A percentile compares a stretch with the other conserved stretches of the same genome.
phyloP scores from a whole-genome alignment of 2,888 invertebrate species.

The Acanthosoma haemorrhoidale region DNA sequence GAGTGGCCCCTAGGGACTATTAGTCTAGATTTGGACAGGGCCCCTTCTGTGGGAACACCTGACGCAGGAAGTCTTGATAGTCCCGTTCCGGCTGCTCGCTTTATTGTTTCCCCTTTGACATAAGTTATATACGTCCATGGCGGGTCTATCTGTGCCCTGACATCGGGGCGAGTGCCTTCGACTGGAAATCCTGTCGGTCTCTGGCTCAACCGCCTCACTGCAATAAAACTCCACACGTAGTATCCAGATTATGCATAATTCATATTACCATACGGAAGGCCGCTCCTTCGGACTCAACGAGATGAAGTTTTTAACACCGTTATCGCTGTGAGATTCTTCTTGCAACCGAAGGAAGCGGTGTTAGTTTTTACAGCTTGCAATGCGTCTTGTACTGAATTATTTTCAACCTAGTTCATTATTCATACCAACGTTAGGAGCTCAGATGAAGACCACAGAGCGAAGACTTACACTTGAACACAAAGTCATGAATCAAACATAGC shows the following conservation, averaged over 20 bases:
- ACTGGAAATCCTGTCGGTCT: conserved; percentile 15
- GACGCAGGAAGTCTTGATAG: conserved; percentile 25
- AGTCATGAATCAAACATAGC: too few relatives aligned
- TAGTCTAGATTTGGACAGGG: conserved; percentile 9
- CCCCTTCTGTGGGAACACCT: conserved; percentile 21
- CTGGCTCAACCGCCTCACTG: not conserved
- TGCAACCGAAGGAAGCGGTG: too few relatives aligned
- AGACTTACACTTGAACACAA: too few relatives aligned
- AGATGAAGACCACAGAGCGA: too few relatives aligned
- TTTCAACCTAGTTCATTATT: too few relatives aligned
- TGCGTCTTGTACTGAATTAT: too few relatives aligned
- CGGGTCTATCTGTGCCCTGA: conserved; percentile 7
- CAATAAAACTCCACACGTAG: not conserved
- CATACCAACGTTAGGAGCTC: too few relatives aligned
- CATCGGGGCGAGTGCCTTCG: not conserved
- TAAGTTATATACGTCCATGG: conserved; percentile 14
- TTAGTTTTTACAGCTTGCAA: too few relatives aligned
- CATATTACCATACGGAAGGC: not conserved
- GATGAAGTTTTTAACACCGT: not conserved
- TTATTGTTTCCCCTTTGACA: conserved; percentile 26
- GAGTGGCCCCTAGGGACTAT: not conserved
- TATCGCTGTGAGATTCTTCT: not conserved
- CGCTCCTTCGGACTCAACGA: not conserved
- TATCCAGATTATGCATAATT: not conserved
- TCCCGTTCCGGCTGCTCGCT: conserved; percentile 6